Conservation (phyloP, 2,888 invertebrate species). For the Andrena fulva region DNA sequence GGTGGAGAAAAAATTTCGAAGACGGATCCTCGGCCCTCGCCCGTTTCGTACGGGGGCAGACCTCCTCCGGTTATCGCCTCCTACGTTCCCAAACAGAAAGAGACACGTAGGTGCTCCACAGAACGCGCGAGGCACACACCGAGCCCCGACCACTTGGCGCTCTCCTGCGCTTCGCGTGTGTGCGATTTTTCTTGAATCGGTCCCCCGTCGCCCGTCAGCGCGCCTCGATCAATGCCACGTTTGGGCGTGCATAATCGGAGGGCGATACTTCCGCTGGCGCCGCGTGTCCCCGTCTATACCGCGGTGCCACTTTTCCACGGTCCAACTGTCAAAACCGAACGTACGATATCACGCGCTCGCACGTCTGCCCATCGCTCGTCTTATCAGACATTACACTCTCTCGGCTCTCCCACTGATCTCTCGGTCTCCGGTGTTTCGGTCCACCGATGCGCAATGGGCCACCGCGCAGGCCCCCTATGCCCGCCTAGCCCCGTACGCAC, state of each 20-base stretch:
- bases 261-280: not conserved
- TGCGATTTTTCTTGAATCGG: slow-evolving; percentile 52
- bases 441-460: slow-evolving; percentile 67
- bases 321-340: slow-evolving; percentile 74
- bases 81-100: slow-evolving; percentile 28
- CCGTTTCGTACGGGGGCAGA: slow-evolving; percentile 34
- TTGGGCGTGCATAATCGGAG: slow-evolving; percentile 37
- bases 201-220: slow-evolving; percentile 21
- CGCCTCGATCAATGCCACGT: slow-evolving; percentile 39
- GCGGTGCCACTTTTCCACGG: slow-evolving; percentile 21
- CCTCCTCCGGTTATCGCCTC: slow-evolving; percentile 18
- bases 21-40: not conserved
- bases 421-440: slow-evolving; percentile 53
- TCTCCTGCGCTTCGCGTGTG: slow-evolving; percentile 43
- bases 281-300: slow-evolving; percentile 1
- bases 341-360: slow-evolving; percentile 72
- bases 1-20: slow-evolving; percentile 29
- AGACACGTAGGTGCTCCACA: slow-evolving; percentile 60
- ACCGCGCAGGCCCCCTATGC: slow-evolving; percentile 52
- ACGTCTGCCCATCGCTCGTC: slow-evolving; percentile 77
- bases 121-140: slow-evolving; percentile 50
- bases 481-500: slow-evolving; percentile 21
- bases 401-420: slow-evolving; percentile 65
- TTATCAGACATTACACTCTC: slow-evolving; percentile 81
- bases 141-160: slow-evolving; percentile 54